Evolutionary conservation across 2,888 invertebrate genomes (phyloP).

Genomic region (Zootermopsis nevadensis): DNA sequence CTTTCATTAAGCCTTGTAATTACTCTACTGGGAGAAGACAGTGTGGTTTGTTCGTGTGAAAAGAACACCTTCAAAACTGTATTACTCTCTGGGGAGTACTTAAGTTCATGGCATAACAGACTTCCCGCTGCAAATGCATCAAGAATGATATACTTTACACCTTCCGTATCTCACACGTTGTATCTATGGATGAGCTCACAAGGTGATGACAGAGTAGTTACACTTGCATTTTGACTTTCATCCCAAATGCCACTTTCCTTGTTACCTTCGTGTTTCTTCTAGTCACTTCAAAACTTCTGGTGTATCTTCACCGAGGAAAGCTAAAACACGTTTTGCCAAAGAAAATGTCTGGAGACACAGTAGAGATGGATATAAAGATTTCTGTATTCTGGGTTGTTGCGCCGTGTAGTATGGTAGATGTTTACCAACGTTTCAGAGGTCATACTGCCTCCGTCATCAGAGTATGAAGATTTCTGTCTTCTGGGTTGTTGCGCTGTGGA

Average conservation of each 20-base stretch:
- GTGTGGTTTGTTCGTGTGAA: not conserved
- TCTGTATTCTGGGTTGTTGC: too few species aligned
- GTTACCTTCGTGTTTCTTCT: not conserved
- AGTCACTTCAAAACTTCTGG: not conserved
- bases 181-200: not conserved
- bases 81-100: not conserved
- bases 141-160: not conserved
- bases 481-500: too few species aligned
- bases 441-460: too few species aligned
- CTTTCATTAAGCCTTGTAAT: not conserved
- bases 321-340: too few species aligned
- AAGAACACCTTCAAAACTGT: constrained; percentile 13
- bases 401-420: too few species aligned
- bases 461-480: too few species aligned
- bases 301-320: not conserved
- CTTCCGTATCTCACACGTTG: not conserved
- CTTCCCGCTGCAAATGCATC: not conserved
- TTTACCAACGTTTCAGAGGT: too few species aligned
- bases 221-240: not conserved
- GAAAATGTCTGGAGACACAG: not conserved
- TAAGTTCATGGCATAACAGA: not conserved
- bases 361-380: not conserved
- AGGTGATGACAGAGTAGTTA: not conserved
- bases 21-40: not conserved
- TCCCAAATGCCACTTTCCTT: not conserved